Conservation (phyloP, 2,113 vertebrate genomes). For the Epinephelus moara region DNA sequence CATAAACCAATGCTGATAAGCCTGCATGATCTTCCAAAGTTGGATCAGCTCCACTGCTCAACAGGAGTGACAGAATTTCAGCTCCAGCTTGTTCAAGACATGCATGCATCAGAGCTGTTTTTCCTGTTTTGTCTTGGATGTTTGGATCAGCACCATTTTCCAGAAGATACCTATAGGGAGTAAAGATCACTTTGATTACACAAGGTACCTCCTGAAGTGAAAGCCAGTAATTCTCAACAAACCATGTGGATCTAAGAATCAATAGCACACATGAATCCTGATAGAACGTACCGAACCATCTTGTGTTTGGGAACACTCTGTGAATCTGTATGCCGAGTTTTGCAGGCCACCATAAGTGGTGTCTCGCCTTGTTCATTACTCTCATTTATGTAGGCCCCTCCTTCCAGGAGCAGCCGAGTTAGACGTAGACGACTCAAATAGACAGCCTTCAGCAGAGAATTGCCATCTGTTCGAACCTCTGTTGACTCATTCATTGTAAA, state of each 20-base stretch:
- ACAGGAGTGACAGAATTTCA: slow-evolving; percentile 89
- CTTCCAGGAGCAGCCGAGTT: slow-evolving; percentile 91
- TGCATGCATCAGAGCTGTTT: slow-evolving; percentile 93
- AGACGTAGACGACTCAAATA: slow-evolving; percentile 91
- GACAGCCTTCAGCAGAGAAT: slow-evolving; percentile 92
- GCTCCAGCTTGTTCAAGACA: slow-evolving; percentile 88
- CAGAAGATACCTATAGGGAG: slow-evolving; percentile 86
- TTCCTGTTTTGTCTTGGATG: slow-evolving; percentile 94
- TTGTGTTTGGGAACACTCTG: slow-evolving; percentile 91
- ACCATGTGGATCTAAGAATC: neutral
- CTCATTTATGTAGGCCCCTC: slow-evolving; percentile 80
- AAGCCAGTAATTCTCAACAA: neutral
- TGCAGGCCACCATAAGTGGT: slow-evolving; percentile 93
- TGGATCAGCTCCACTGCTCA: slow-evolving; percentile 89
- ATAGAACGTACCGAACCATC: slow-evolving; percentile 87
- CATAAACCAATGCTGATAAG: slow-evolving; percentile 90
- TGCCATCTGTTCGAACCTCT: slow-evolving; percentile 88
- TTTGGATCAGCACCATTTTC: slow-evolving; percentile 94
- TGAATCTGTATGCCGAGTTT: slow-evolving; percentile 86
- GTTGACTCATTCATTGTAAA: slow-evolving; percentile 77
- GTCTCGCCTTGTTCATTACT: slow-evolving; percentile 94
- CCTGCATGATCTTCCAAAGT: slow-evolving; percentile 91
- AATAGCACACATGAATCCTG: neutral
- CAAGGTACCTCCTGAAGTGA: neutral
- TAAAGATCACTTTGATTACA: slow-evolving; percentile 7